These are phyloP conservation scores for Helarctos malayanus DNA, from an alignment of 2,797 vertebrate genomes.

Conservation along the genomic window DNA sequence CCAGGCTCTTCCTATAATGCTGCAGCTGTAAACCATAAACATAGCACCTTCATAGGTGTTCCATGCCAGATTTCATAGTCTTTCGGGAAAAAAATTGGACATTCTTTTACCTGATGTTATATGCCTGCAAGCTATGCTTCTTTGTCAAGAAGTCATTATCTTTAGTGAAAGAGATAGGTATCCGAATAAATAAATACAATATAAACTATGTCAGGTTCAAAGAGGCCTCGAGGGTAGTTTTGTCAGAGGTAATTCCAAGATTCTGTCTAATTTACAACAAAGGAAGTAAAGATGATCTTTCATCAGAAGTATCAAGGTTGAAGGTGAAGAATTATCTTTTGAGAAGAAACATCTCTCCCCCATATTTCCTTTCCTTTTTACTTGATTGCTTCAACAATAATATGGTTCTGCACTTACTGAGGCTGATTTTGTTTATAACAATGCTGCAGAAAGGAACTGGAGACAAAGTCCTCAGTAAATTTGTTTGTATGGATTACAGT, in stretches of 20 bases:
- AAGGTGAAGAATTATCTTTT: background rate
- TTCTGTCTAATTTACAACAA: conserved; percentile 32
- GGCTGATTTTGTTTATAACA: background rate
- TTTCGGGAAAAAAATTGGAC: background rate
- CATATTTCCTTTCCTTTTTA: conserved; percentile 8
- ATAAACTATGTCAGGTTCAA: background rate
- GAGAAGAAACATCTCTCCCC: background rate
- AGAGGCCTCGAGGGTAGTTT: background rate
- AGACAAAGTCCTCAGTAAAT: background rate
- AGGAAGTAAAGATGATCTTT: conserved; percentile 16
- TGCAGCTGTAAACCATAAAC: background rate
- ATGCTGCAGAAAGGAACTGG: background rate
- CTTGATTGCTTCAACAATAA: conserved; percentile 21
- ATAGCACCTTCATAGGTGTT: background rate
- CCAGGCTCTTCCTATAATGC: background rate
- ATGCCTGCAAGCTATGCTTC: background rate
- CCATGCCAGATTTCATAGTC: background rate
- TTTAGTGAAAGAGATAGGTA: conserved; percentile 21
- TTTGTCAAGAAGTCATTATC: conserved; percentile 13
- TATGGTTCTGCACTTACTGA: background rate
- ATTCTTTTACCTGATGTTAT: background rate
- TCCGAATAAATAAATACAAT: conserved; percentile 49
- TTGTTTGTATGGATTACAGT: background rate
- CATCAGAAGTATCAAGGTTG: background rate
- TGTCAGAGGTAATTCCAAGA: conserved; percentile 15